phyloP scores from a whole-genome alignment of 2,797 vertebrate species.

The Channallabes apus region DNA sequence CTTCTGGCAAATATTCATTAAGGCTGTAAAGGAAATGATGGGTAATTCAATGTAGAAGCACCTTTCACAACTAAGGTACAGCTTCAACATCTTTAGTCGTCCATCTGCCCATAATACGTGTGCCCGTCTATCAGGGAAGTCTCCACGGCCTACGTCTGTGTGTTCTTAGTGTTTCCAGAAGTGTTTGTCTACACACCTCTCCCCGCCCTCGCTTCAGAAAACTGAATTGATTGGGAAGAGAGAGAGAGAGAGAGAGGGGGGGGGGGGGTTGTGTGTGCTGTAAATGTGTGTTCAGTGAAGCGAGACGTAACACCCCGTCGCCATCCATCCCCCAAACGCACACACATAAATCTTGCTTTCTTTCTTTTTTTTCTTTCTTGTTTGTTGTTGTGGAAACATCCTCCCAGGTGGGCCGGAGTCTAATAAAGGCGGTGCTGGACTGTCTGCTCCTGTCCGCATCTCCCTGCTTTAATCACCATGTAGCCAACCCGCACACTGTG shows the following conservation, averaged over 20 bases:
- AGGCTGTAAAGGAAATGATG: background rate
- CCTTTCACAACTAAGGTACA: background rate
- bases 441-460: slow-evolving; percentile 39
- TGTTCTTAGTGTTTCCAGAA: background rate
- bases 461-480: slow-evolving; percentile 27
- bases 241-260: too few species aligned
- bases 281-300: slow-evolving; percentile 51
- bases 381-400: slow-evolving; percentile 50
- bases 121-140: background rate
- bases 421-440: slow-evolving; percentile 45
- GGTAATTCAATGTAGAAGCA: background rate
- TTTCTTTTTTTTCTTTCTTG: slow-evolving; percentile 30
- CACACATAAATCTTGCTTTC: slow-evolving; percentile 10
- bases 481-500: slow-evolving; percentile 27
- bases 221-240: slow-evolving; percentile 61
- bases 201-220: slow-evolving; percentile 52
- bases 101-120: background rate
- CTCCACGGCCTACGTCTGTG: background rate
- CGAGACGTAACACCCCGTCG: background rate
- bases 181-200: slow-evolving; percentile 32
- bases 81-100: background rate
- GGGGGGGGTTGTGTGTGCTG: too few species aligned
- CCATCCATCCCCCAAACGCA: background rate
- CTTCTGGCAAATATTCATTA: background rate
- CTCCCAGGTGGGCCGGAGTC: slow-evolving; percentile 34